phyloP scores from a whole-genome alignment of 2,113 vertebrate species.

The Oxyura jamaicensis region DNA sequence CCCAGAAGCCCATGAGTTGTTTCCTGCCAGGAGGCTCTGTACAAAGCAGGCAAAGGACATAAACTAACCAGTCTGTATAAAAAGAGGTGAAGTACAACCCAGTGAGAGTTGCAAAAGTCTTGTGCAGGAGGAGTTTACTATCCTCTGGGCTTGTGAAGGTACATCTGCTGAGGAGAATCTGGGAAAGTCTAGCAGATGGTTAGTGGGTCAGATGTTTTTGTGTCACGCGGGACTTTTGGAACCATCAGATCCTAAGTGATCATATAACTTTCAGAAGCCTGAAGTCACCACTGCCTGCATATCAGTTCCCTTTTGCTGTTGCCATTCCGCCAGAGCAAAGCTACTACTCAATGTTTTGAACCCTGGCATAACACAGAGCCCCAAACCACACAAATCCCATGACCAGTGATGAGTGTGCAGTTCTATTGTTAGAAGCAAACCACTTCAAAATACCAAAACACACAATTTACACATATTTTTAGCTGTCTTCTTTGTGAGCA shows the following conservation, averaged over 20 bases:
- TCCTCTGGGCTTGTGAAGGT: background rate
- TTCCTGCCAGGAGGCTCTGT: background rate
- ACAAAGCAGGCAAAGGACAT: background rate
- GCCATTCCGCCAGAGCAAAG: constrained; percentile 21
- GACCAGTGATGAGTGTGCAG: constrained; percentile 50
- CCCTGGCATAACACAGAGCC: constrained; percentile 10
- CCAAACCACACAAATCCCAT: constrained; percentile 46
- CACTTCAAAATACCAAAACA: constrained; percentile 38
- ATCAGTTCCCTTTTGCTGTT: constrained; percentile 9
- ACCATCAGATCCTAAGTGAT: background rate
- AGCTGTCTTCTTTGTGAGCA: background rate
- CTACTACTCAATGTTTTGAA: background rate
- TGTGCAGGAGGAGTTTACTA: background rate
- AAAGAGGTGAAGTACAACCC: background rate
- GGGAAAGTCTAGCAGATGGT: background rate
- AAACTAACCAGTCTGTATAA: background rate
- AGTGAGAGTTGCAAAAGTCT: background rate
- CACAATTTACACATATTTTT: background rate
- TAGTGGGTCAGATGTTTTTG: background rate
- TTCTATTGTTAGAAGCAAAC: constrained; percentile 58
- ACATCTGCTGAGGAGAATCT: background rate
- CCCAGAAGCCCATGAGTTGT: background rate
- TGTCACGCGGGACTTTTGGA: background rate
- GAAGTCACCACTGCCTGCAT: background rate
- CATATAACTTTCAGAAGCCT: constrained; percentile 2